Base-by-base conservation (phyloP, 2,888 invertebrate species). In the Ferrisia virgata region DNA sequence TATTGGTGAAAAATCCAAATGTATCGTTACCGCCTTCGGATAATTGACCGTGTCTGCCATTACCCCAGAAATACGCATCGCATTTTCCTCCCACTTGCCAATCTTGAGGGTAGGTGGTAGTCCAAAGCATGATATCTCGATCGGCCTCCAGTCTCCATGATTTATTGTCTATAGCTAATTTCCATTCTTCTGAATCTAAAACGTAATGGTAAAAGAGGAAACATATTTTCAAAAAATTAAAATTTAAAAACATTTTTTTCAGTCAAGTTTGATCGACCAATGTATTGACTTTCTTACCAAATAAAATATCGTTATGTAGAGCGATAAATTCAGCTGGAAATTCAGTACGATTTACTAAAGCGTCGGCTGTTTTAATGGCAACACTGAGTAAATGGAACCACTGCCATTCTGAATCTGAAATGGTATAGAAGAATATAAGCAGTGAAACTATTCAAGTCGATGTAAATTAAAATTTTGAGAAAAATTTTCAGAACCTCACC, bases 71-170 rank as follows among this genome's bases (percentile, higher is more conserved):
- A 87, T 89, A 92, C 1, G 91, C 91, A 85, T 90, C 90, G 88
- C 92, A 92, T 87, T 91, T 91, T 5, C 92, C 92, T 6, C 92
- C 92, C 43, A 91, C 90, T 88, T 92, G 92, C 92, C 92, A 93
- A 88, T 92, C 92, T 85, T 91, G 91, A 3, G 92, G 92, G 43
- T 90, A 88, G 86, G 91, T 90, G 1, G 90, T 90, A 0, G 90
- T 90, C 92, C 92, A 93, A 72, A 89, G 88, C 89, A 92, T 91
- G 58, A 92, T 90, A 87, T 92, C 91, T 81, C 90, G 90, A 87
- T 92, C 92, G 87, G 91, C 91, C 86, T 90, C 90, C 64, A 91
- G 87, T 82, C 89, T 90, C 92, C 92, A 93, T 31, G 88, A 88
- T 31, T 88, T 87, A 86, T 91, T 91, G 86, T 91, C 90, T 86